Percentiles rank a stretch among this genome's conserved stretches.
Conservation (phyloP, 2,888 invertebrate species). For the Nipponacmea schrenckii region DNA sequence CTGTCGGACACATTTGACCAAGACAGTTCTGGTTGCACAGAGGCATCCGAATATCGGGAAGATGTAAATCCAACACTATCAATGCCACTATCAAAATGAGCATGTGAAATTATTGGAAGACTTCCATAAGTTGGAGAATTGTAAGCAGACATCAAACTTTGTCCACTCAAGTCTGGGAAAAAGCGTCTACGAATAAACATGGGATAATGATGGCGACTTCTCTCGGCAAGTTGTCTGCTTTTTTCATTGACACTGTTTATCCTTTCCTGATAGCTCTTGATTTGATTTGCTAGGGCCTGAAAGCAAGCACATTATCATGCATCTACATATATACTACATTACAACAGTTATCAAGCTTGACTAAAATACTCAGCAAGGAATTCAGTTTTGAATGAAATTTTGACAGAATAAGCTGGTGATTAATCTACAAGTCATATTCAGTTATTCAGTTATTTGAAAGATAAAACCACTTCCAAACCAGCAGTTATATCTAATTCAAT, state of each 20-base stretch:
- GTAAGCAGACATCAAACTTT: constrained; percentile 12
- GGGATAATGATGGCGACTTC: constrained; percentile 27
- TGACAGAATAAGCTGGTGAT: too few species aligned
- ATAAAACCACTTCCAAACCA: too few species aligned
- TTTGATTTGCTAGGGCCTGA: constrained; percentile 57
- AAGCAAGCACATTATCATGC: constrained; percentile 29
- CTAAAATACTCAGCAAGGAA: not conserved
- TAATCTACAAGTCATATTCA: too few species aligned
- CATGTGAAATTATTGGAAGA: not conserved
- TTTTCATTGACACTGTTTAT: constrained; percentile 55
- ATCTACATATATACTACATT: constrained; percentile 2
- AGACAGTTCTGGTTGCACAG: constrained; percentile 14
- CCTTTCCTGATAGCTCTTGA: constrained; percentile 50
- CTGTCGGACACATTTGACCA: constrained; percentile 17
- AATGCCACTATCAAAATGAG: constrained; percentile 26
- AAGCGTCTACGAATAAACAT: constrained; percentile 19
- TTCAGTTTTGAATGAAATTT: too few species aligned
- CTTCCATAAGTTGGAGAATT: constrained; percentile 4
- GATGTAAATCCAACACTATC: constrained; percentile 20
- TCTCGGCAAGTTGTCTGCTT: constrained; percentile 46
- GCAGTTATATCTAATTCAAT: too few species aligned
- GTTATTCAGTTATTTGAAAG: too few species aligned
- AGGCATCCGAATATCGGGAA: constrained; percentile 16
- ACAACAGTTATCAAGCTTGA: not conserved
- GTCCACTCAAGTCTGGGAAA: constrained; percentile 12